A percentile compares a stretch with the other conserved stretches of the same genome.
Evolutionary conservation across 64 coral and sea anemone genomes (phyloP).

Genomic region (Platygyra sinensis): DNA sequence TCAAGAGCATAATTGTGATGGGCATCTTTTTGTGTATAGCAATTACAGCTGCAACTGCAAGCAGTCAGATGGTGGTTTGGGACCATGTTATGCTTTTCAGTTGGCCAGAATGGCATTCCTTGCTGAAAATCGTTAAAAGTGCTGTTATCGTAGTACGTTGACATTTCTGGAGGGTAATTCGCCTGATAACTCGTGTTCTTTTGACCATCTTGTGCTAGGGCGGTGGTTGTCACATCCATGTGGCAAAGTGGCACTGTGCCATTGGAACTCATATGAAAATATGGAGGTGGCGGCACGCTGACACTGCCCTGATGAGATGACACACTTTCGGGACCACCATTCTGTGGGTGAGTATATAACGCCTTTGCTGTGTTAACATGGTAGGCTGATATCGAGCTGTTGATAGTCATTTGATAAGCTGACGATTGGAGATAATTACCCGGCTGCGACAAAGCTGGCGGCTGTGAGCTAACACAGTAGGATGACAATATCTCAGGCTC

Average conservation of each 20-base stretch:
- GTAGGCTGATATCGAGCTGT: not conserved
- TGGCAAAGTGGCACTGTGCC: conserved; percentile 18
- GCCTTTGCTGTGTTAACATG: not conserved
- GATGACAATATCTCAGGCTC: not conserved
- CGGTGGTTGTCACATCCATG: not conserved
- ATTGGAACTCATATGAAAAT: not conserved
- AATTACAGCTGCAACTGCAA: not conserved
- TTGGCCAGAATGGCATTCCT: not conserved
- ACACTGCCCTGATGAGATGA: not conserved
- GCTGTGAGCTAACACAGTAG: not conserved
- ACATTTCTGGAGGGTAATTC: not conserved
- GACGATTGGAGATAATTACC: not conserved
- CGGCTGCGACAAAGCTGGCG: not conserved
- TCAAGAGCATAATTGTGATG: not conserved
- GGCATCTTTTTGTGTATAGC: not conserved
- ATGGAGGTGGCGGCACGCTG: not conserved
- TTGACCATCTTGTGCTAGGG: not conserved
- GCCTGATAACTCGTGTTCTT: not conserved
- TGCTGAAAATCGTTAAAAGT: not conserved
- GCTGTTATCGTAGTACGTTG: not conserved
- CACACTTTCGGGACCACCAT: not conserved
- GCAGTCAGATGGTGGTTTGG: not conserved
- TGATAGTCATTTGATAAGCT: not conserved
- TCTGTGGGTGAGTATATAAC: not conserved
- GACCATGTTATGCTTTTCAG: not conserved